A percentile compares a stretch with the other conserved stretches of the same genome.
Evolutionary conservation across 2,113 vertebrate genomes (phyloP).

Genomic region (Tringa solitaria): DNA sequence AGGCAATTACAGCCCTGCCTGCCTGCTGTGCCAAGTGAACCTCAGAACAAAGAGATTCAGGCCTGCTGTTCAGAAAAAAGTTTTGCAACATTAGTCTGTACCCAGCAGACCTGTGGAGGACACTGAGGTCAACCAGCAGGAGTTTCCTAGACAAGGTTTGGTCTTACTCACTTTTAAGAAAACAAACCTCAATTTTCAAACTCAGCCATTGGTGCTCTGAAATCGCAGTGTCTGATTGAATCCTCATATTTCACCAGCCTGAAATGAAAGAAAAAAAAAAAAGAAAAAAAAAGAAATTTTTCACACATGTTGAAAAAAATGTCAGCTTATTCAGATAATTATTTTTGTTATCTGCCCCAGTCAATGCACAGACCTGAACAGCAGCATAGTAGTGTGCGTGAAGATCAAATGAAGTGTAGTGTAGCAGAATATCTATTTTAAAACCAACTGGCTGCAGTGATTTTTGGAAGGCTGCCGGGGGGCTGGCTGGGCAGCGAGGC

Average conservation of each 20-base stretch:
- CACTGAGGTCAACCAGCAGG: neutral
- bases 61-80: neutral
- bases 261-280: neutral
- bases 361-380: neutral
- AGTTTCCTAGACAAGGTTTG: neutral
- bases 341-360: neutral
- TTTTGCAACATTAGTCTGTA: neutral
- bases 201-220: fast-evolving
- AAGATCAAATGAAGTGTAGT: neutral
- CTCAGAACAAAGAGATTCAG: neutral
- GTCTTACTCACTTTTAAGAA: neutral
- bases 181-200: neutral
- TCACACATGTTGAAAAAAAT: neutral
- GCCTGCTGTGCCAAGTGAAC: constrained; percentile 8
- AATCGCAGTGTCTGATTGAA: neutral
- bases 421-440: neutral
- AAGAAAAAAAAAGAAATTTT: neutral
- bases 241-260: neutral
- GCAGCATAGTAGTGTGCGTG: neutral
- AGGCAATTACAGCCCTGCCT: neutral
- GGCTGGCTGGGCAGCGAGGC: neutral
- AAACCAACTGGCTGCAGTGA: neutral
- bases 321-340: neutral
- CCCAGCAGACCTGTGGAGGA: neutral
- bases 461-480: neutral